Percentiles rank a stretch among this genome's conserved stretches.
These are phyloP conservation scores for Enteromius afrohamiltoni DNA, from an alignment of 2,797 vertebrate genomes.

Conservation along the genomic window DNA sequence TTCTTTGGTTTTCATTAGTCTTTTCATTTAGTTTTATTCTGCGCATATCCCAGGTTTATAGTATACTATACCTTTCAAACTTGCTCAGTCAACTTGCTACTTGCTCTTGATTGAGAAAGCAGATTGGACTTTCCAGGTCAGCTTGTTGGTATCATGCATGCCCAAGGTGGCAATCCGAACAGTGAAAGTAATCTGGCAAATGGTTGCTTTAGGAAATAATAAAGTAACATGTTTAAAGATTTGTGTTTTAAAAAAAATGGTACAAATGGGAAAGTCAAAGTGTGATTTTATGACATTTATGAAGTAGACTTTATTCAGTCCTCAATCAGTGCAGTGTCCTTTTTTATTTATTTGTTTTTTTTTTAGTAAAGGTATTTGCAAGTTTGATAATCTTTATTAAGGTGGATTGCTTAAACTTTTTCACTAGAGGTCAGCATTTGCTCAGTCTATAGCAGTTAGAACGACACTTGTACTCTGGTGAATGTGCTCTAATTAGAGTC, in stretches of 20 bases:
- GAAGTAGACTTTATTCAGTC: background rate
- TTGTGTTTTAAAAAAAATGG: background rate
- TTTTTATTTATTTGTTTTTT: too few relatives aligned
- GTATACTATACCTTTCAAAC: too few relatives aligned
- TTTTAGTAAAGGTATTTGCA: background rate
- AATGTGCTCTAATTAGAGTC: background rate
- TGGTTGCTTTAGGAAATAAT: too few relatives aligned
- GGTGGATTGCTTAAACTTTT: background rate
- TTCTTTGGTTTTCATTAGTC: background rate
- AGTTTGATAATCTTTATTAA: background rate
- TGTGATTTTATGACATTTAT: background rate
- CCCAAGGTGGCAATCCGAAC: background rate
- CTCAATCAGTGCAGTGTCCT: background rate
- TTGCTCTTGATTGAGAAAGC: too few relatives aligned
- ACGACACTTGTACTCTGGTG: background rate
- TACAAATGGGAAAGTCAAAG: background rate
- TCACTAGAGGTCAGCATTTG: constrained; percentile 61
- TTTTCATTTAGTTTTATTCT: background rate
- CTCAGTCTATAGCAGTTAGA: background rate
- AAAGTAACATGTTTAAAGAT: background rate
- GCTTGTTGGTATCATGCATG: too few relatives aligned
- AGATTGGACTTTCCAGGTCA: too few relatives aligned
- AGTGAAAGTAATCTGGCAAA: background rate
- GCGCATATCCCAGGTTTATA: background rate
- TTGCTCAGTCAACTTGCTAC: too few relatives aligned